A percentile compares a stretch with the other conserved stretches of the same genome.
Conservation (phyloP, 1,140 invertebrate species). For the Zaprionus davidi region DNA sequence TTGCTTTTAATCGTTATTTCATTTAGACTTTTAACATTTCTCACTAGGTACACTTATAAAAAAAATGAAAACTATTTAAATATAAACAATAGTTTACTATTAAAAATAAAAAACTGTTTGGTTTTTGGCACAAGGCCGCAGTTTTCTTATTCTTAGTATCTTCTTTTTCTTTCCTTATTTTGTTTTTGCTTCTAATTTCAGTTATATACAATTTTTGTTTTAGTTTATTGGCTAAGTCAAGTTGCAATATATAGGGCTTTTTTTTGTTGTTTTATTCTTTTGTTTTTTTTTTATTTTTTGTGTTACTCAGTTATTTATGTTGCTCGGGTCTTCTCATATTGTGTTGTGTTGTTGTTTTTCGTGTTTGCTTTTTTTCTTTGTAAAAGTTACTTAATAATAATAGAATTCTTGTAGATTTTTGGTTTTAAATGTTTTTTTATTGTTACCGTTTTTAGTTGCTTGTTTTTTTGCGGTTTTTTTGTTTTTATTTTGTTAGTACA, state of each 20-base stretch:
- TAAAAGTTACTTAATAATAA: constrained; percentile 81
- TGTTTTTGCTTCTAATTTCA: constrained; percentile 49
- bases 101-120: constrained; percentile 72
- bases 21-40: constrained; percentile 82
- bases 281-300: constrained; percentile 46
- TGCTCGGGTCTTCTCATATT: constrained; percentile 53
- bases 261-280: constrained; percentile 49
- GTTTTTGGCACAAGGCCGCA: constrained; percentile 67
- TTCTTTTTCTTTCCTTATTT: constrained; percentile 33
- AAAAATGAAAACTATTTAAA: constrained; percentile 79
- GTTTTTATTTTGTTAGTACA: constrained; percentile 32
- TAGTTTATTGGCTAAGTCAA: constrained; percentile 74
- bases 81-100: constrained; percentile 69
- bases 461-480: constrained; percentile 57
- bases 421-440: constrained; percentile 82
- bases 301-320: constrained; percentile 61
- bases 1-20: constrained; percentile 66
- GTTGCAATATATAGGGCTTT: constrained; percentile 44
- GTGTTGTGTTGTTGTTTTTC: constrained; percentile 19
- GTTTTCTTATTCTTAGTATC: constrained; percentile 40
- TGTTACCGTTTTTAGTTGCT: constrained; percentile 72
- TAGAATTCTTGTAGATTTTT: constrained; percentile 83
- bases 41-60: constrained; percentile 83
- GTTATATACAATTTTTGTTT: constrained; percentile 57
- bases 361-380: constrained; percentile 48